These are phyloP conservation scores for Cossypha dichroa DNA, from an alignment of 2,797 vertebrate genomes.

Conservation along the genomic window DNA sequence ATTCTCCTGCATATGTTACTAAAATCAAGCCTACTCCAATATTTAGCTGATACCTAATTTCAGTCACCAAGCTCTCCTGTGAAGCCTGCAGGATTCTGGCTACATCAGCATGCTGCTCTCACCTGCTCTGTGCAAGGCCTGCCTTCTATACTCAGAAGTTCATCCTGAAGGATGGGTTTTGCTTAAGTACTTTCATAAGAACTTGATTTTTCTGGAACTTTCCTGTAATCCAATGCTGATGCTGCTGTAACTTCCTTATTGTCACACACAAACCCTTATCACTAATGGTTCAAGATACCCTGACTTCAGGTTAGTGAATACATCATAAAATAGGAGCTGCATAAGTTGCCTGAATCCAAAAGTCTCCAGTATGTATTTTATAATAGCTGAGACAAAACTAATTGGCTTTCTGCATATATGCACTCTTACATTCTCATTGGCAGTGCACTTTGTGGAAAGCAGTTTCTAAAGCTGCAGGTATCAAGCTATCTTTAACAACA, in stretches of 20 bases:
- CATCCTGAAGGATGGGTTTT: not conserved
- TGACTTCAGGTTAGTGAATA: not conserved
- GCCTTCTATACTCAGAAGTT: not conserved
- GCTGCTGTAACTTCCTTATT: not conserved
- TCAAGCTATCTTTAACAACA: not conserved
- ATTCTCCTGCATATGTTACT: not conserved
- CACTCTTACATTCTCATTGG: not conserved
- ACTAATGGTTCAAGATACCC: not conserved
- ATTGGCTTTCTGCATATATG: not conserved
- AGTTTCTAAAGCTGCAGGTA: not conserved
- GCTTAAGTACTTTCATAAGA: not conserved
- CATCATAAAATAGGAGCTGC: not conserved
- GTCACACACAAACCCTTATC: not conserved
- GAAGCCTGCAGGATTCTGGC: not conserved
- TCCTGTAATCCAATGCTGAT: not conserved
- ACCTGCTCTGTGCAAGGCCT: not conserved
- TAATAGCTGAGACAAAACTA: slow-evolving; percentile 18
- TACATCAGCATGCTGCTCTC: not conserved
- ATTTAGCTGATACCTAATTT: not conserved
- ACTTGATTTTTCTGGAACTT: not conserved
- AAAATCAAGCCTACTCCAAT: not conserved
- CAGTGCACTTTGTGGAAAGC: not conserved
- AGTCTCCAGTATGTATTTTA: not conserved
- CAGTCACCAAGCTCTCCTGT: not conserved
- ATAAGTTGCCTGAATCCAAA: not conserved